Base-by-base conservation (phyloP, 2,113 vertebrate species). In the Calonectris borealis region DNA sequence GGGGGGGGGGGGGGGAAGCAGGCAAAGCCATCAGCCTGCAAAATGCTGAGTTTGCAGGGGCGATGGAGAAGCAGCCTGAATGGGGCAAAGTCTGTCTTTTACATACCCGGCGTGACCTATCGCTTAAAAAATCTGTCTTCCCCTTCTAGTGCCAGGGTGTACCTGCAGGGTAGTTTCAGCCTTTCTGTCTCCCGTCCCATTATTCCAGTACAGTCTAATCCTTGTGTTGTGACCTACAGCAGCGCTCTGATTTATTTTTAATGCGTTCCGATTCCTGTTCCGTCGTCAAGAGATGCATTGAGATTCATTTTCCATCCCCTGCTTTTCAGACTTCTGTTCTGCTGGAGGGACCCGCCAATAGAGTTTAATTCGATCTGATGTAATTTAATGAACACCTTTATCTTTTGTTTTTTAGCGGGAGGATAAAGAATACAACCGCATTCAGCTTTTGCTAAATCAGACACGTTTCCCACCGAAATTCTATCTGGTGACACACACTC, bases 351-450 rank as follows among this genome's bases (percentile, higher is more conserved):
- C 96, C 76, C 83, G 66, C 94, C 96, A 96, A 94, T 92, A 95
- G 73, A 97, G 86, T 95, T 96, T 93, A 81, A 94, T 91, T 94
- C 92, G 58, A 90, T 94, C 93, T 94, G 73, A 93, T 97, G 86
- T 94, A 93, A 97, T 95, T 95, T 96, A 96, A 96, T 96, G 95
- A 96, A 87, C 94, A 97, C 96, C 96, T 97, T 96, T 95, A 97
- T 96, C 92, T 92, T 96, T 96, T 96, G 90, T 40, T 40, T 40
- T 40, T 96, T 94, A 93, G 81, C 80, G 72, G 92, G 79, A 86
- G 83, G 80, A 89, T 95, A 87, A 95, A 92, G 82, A 92, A 92
- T 69, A 91, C 62, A 48, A 38, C 92, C 16, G 76, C 93, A 88
- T 92, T 97, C 86, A 77, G 96, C 86, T 96, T 96, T 97, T 96